Evolutionary conservation across 2,797 vertebrate species (phyloP).

Genomic region (Hemibagrus guttatus): DNA sequence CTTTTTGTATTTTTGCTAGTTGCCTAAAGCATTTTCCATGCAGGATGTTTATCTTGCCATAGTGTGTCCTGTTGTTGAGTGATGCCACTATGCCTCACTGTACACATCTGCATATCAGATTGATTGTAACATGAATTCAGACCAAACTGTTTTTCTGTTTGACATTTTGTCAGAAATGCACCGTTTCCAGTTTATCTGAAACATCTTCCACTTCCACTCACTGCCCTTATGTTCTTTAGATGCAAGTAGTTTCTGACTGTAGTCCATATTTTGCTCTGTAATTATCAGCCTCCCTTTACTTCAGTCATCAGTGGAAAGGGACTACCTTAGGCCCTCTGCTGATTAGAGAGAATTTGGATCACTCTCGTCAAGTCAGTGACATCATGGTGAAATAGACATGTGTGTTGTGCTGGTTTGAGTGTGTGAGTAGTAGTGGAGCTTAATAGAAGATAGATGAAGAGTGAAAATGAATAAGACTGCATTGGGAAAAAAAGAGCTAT

Average conservation of each 20-base stretch:
- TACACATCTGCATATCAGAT: neutral
- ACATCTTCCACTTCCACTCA: neutral
- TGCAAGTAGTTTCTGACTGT: neutral
- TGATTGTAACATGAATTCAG: neutral
- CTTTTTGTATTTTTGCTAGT: neutral
- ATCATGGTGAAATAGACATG: neutral
- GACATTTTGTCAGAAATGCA: neutral
- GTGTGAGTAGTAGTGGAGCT: neutral
- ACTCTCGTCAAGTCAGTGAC: neutral
- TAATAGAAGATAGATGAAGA: too few relatives aligned
- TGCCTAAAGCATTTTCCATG: neutral
- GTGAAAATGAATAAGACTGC: too few relatives aligned
- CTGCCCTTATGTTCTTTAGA: neutral
- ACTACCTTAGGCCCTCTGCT: neutral
- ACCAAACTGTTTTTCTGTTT: neutral
- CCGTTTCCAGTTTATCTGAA: neutral
- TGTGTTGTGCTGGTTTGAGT: neutral
- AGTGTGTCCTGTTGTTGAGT: neutral
- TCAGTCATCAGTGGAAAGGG: neutral
- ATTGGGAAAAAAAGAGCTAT: neutral
- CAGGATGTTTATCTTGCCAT: neutral
- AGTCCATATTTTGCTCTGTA: neutral
- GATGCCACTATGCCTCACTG: neutral
- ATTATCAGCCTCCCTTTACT: neutral
- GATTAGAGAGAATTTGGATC: neutral